phyloP scores from a whole-genome alignment of 2,113 vertebrate species.

The Dolichotis patagonum region DNA sequence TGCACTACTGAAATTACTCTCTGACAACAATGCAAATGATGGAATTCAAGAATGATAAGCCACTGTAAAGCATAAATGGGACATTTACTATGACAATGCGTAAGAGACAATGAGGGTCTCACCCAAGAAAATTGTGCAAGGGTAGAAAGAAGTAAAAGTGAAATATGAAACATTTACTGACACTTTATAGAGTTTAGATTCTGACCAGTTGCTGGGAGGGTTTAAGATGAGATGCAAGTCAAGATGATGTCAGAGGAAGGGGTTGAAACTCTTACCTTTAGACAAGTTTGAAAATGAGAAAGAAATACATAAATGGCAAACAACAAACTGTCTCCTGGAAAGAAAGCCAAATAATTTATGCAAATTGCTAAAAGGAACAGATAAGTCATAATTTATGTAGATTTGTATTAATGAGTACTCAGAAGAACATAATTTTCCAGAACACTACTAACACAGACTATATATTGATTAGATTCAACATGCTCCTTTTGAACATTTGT shows the following conservation, averaged over 20 bases:
- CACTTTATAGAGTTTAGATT: neutral
- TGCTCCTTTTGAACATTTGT: neutral
- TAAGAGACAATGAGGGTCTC: neutral
- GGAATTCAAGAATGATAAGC: neutral
- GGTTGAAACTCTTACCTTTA: neutral
- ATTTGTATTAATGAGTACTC: slow-evolving; percentile 46
- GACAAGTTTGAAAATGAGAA: slow-evolving; percentile 6
- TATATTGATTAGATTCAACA: slow-evolving; percentile 6
- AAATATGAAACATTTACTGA: neutral
- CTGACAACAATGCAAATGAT: neutral
- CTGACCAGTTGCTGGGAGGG: neutral
- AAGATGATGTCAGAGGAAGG: neutral
- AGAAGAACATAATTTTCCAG: slow-evolving; percentile 21
- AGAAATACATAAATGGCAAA: neutral
- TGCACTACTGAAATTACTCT: neutral
- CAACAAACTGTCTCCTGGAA: neutral
- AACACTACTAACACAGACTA: slow-evolving; percentile 21
- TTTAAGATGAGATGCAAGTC: neutral
- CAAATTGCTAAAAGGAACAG: slow-evolving; percentile 43
- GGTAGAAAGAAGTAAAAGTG: neutral
- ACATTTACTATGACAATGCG: neutral
- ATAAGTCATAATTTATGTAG: slow-evolving; percentile 52
- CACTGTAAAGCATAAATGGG: neutral
- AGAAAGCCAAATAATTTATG: slow-evolving; percentile 1
- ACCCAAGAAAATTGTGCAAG: neutral